Evolutionary conservation across 2,888 invertebrate species (phyloP).

Genomic region (Adela reaumurella): DNA sequence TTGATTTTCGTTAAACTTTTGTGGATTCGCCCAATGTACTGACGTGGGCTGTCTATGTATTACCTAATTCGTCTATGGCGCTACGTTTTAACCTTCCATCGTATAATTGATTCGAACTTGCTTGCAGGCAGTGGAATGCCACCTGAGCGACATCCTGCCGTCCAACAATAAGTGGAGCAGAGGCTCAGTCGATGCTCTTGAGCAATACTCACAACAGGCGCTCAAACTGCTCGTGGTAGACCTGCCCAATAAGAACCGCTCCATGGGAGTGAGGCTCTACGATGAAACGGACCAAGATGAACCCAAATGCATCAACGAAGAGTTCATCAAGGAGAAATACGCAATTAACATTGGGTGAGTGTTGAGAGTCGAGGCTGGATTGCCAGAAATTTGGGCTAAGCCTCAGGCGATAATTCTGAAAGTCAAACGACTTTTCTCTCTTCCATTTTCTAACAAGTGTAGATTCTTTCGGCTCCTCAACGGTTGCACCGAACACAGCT

Average conservation of each 20-base stretch:
- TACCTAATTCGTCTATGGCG: no score
- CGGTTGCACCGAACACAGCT: no score
- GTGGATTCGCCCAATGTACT: no score
- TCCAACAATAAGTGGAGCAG: conserved; percentile 34
- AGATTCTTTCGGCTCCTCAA: no score
- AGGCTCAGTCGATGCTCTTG: conserved; percentile 27
- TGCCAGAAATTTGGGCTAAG: no score
- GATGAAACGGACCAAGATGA: conserved; percentile 24
- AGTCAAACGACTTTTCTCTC: no score
- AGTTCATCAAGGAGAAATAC: conserved; percentile 38
- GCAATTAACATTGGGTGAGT: conserved; percentile 39
- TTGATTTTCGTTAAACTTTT: no score
- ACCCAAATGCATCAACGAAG: conserved; percentile 35
- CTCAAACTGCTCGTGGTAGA: conserved; percentile 34
- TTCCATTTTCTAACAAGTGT: conserved; percentile 1
- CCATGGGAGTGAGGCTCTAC: conserved; percentile 32
- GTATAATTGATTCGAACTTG: neutral
- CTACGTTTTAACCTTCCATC: no score
- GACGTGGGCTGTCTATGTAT: no score
- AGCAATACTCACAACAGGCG: conserved; percentile 18
- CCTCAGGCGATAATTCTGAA: no score
- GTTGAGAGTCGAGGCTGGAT: no score
- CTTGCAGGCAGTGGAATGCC: conserved; percentile 34
- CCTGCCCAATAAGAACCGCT: conserved; percentile 19
- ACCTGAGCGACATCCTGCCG: conserved; percentile 37